Evolutionary conservation across 2,888 invertebrate species (phyloP).

Genomic region (Hypena proboscidalis): DNA sequence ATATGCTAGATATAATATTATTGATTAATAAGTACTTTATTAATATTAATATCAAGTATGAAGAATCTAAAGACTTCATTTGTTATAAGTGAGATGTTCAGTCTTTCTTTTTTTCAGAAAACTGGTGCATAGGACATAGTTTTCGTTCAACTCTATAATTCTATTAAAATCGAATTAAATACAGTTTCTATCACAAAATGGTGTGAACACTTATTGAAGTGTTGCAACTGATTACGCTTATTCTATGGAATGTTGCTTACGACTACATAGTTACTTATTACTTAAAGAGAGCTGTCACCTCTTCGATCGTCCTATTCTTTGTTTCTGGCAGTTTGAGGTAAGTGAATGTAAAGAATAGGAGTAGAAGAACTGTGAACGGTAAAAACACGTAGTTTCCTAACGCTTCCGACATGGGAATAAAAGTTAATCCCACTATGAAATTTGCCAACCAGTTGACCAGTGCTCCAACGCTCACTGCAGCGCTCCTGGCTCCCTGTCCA

Average conservation of each 20-base stretch:
- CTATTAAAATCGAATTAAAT: constrained; percentile 39
- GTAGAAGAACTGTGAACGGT: constrained; percentile 74
- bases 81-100: constrained; percentile 60
- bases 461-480: constrained; percentile 80
- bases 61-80: constrained; percentile 37
- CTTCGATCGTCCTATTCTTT: constrained; percentile 80
- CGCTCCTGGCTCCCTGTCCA: constrained; percentile 78
- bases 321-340: constrained; percentile 81
- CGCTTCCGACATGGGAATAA: constrained; percentile 67
- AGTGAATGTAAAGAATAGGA: constrained; percentile 77
- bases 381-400: constrained; percentile 76
- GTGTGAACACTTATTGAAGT: constrained; percentile 63
- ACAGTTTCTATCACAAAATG: constrained; percentile 57
- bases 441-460: constrained; percentile 82
- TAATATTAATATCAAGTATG: constrained; percentile 60
- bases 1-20: constrained; percentile 29
- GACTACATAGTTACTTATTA: constrained; percentile 54
- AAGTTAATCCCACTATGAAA: constrained; percentile 79
- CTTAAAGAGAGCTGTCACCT: constrained; percentile 81
- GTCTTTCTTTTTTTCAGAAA: constrained; percentile 67
- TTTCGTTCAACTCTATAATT: constrained; percentile 25
- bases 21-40: constrained; percentile 69
- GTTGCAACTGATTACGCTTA: constrained; percentile 48
- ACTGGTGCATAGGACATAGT: constrained; percentile 44
- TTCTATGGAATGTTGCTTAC: constrained; percentile 59